phyloP scores from a whole-genome alignment of 2,113 vertebrate genomes.

The Nipponia nippon region DNA sequence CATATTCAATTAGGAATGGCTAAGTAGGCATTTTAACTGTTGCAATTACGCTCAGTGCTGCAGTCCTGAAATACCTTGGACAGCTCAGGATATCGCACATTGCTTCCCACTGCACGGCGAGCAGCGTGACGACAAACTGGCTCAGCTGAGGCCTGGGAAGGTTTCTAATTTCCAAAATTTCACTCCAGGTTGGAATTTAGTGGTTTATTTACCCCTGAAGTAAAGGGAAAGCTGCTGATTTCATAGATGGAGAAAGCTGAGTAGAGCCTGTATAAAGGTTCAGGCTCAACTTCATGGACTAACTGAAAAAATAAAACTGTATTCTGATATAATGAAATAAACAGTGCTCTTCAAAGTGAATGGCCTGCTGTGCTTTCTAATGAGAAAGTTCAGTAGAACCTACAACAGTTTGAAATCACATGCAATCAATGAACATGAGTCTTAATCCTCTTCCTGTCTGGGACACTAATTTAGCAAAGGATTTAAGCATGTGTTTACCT shows the following conservation, averaged over 20 bases:
- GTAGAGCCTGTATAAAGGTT: not conserved
- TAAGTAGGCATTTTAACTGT: conserved; percentile 2
- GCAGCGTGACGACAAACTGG: not conserved
- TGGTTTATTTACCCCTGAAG: not conserved
- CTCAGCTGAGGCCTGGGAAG: not conserved
- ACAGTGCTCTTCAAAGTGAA: not conserved
- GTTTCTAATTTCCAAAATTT: not conserved
- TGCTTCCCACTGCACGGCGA: not conserved
- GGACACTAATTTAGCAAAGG: not conserved
- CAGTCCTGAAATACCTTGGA: not conserved
- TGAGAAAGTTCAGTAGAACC: not conserved
- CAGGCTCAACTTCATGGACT: not conserved
- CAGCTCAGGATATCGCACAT: not conserved
- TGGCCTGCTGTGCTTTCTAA: not conserved
- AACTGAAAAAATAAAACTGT: not conserved
- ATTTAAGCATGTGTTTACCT: conserved; percentile 12
- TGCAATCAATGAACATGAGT: not conserved
- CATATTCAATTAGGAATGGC: conserved; percentile 37
- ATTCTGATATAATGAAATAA: not conserved
- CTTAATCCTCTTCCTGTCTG: not conserved
- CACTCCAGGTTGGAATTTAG: not conserved
- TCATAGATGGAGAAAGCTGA: not conserved
- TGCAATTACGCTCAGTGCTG: not conserved
- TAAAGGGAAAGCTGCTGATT: not conserved
- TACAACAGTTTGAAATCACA: not conserved